A percentile compares a stretch with the other conserved stretches of the same genome.
Conservation (phyloP, 2,797 vertebrate species). For the Propithecus deckenii region DNA sequence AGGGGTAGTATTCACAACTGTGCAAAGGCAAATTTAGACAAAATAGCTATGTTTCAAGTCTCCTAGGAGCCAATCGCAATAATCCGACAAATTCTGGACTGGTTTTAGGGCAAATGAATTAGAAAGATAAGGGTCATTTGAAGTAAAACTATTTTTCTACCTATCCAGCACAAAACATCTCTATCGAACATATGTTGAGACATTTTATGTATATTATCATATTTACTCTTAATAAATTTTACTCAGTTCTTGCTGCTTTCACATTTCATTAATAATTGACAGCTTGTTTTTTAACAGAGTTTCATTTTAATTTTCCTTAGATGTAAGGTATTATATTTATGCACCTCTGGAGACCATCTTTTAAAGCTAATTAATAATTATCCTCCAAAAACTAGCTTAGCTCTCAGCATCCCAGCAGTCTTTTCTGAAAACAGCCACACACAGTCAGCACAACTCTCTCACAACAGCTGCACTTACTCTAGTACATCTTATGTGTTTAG, state of each 20-base stretch:
- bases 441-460: not conserved
- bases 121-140: not conserved
- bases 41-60: not conserved
- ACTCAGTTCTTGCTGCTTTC: conserved; percentile 36
- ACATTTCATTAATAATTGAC: conserved; percentile 29
- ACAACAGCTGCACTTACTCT: not conserved
- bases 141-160: conserved; percentile 32
- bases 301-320: conserved; percentile 24
- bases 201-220: not conserved
- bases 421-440: not conserved
- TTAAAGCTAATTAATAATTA: conserved; percentile 37
- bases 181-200: not conserved
- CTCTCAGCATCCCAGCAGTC: not conserved
- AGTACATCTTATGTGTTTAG: not conserved
- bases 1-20: not conserved
- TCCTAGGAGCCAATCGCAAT: not conserved
- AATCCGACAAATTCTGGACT: conserved; percentile 7
- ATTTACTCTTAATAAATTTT: conserved; percentile 23
- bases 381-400: not conserved
- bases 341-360: not conserved
- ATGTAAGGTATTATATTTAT: not conserved
- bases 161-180: not conserved
- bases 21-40: not conserved
- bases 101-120: conserved; percentile 3
- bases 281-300: not conserved